phyloP scores from a whole-genome alignment of 2,797 vertebrate genomes.

The Allobates femoralis region DNA sequence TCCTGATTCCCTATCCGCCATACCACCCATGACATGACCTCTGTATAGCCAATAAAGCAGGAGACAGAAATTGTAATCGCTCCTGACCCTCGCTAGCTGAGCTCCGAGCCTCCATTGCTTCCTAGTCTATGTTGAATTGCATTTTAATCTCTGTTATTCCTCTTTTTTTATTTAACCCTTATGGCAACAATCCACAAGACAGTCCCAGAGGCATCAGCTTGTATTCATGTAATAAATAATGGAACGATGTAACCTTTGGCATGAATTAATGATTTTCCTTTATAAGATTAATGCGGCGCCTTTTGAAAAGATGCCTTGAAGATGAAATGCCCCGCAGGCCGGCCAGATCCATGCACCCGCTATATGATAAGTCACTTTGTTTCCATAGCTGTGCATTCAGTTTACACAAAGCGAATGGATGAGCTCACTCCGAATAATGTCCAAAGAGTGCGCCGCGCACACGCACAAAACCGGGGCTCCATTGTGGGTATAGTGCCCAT shows the following conservation, averaged over 20 bases:
- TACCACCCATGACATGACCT: no score
- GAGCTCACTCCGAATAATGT: neutral
- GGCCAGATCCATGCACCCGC: neutral
- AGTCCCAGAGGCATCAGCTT: neutral
- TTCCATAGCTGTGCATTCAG: conserved; percentile 7
- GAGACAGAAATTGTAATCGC: no score
- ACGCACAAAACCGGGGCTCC: neutral
- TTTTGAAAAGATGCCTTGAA: conserved; percentile 34
- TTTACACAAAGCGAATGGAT: conserved; percentile 7
- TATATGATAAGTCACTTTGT: conserved; percentile 22
- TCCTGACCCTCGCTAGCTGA: neutral
- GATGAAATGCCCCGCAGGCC: neutral
- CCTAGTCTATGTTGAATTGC: neutral
- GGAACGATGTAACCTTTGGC: conserved; percentile 42
- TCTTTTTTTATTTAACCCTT: neutral
- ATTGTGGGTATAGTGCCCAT: neutral
- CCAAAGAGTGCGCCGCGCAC: neutral
- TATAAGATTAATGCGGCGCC: conserved; percentile 48
- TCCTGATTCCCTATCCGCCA: no score
- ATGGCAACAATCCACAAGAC: neutral
- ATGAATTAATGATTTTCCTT: conserved; percentile 53
- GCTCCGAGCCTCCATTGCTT: neutral
- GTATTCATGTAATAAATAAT: conserved; percentile 38
- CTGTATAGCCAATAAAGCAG: no score
- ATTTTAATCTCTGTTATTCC: neutral